Base-by-base conservation (phyloP, 2,113 vertebrate genomes). In the Halcyon senegalensis region DNA sequence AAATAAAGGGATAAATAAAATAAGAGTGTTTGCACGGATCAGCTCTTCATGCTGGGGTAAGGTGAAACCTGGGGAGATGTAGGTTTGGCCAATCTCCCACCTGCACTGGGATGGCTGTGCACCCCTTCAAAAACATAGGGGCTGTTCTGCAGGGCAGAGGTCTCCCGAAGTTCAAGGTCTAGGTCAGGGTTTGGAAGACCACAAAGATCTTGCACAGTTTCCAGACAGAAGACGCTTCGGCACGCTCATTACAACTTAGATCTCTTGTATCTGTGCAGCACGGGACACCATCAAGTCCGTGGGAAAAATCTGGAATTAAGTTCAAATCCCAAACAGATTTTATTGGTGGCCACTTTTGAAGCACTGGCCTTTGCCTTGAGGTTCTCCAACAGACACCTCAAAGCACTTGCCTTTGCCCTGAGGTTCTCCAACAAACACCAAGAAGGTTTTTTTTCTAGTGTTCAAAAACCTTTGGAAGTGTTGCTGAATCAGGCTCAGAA, bases 181-280 rank as follows among this genome's bases (percentile, higher is more conserved):
- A 33, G 21, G 21, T 33, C 0, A 0, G 18, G 35, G 24, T 27
- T 24, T 81, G 27, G n/a, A 74, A 84, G 84, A 23, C 13, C 39
- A 60, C 23, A 51, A 31, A n/a, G 20, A 18, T 23, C 24, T 24
- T 33, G 12, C 4, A 56, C 4, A 37, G 30, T 8, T 39, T 39
- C 39, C 33, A 85, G 14, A 44, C 11, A 30, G 30, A 73, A 56
- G 11, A 11, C 12, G 14, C 37, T 27, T 64, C 19, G 9, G 18
- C 20, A 1, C 1, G 6, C 28, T 41, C 43, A 8, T 23, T 39
- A 8, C 7, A 31, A 39, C 8, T 66, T 10, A 11, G 43, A 79
- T 4, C 18, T 41, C 23, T 21, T 0, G 0, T 13, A 14, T 7
- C 27, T 37, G 7, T 20, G 51, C 3, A 3, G 8, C 37, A 5